A percentile compares a stretch with the other conserved stretches of the same genome.
phyloP scores from a whole-genome alignment of 2,888 invertebrate genomes.

The Agonopterix arenella region DNA sequence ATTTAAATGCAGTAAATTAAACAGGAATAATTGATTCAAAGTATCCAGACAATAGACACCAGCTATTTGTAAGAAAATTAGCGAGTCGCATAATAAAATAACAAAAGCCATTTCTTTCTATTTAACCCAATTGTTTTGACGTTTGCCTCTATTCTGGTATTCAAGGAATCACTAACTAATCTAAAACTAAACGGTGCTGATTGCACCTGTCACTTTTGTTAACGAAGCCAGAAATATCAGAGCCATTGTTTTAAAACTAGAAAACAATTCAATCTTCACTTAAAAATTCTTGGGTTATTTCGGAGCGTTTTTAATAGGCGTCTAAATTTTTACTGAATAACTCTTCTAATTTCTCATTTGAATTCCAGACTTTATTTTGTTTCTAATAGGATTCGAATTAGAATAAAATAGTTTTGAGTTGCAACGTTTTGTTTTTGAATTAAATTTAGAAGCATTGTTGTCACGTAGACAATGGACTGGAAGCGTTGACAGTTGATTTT shows the following conservation, averaged over 20 bases:
- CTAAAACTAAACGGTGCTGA: no score
- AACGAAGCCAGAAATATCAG: slow-evolving; percentile 48
- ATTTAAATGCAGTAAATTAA: slow-evolving; percentile 26
- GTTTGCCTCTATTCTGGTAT: slow-evolving; percentile 51
- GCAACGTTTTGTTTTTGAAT: slow-evolving; percentile 17
- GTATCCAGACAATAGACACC: slow-evolving; percentile 35
- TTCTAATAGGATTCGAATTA: slow-evolving; percentile 23
- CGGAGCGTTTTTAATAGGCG: slow-evolving; percentile 40
- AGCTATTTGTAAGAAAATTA: slow-evolving; percentile 48
- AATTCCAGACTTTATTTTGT: slow-evolving; percentile 9
- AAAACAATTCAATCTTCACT: slow-evolving; percentile 59
- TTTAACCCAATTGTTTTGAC: slow-evolving; percentile 60
- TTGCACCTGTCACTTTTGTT: slow-evolving; percentile 63
- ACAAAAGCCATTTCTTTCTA: slow-evolving; percentile 43
- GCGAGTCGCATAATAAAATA: slow-evolving; percentile 28
- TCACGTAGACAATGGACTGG: slow-evolving; percentile 52
- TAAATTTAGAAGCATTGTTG: slow-evolving; percentile 39
- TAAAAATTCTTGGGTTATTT: slow-evolving; percentile 45
- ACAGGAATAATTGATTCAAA: slow-evolving; percentile 36
- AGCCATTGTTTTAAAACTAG: slow-evolving; percentile 56
- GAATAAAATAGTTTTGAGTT: slow-evolving; percentile 9
- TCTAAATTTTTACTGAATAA: slow-evolving; percentile 27
- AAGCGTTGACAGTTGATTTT: slow-evolving; percentile 60
- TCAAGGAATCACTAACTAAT: slow-evolving; percentile 55
- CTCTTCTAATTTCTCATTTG: slow-evolving; percentile 12